phyloP scores from a whole-genome alignment of 2,113 vertebrate species.

The Ciconia stormi region DNA sequence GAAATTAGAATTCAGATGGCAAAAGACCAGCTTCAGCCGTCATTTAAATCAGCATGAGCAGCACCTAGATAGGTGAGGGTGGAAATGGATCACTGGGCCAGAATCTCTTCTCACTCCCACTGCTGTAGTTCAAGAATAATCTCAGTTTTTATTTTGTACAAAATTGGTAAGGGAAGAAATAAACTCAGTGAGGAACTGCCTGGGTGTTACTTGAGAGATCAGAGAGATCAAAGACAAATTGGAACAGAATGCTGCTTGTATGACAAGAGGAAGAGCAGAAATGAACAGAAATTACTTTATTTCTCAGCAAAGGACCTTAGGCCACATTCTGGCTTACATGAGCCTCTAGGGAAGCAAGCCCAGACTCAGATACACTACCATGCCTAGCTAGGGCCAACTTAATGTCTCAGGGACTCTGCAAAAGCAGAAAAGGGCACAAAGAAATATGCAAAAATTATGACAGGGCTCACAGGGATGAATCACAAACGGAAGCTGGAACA shows the following conservation, averaged over 20 bases:
- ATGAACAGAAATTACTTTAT: neutral
- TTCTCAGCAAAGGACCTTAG: neutral
- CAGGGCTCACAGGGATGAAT: slow-evolving; percentile 15
- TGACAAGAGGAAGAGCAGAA: neutral
- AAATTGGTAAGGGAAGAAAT: neutral
- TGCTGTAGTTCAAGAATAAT: neutral
- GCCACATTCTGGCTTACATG: neutral
- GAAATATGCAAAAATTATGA: neutral
- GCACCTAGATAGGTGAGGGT: neutral
- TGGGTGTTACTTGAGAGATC: neutral
- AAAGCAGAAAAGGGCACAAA: neutral
- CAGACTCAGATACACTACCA: neutral
- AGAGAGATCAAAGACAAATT: slow-evolving; percentile 8
- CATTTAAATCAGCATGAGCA: neutral
- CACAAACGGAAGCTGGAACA: neutral
- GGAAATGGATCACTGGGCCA: neutral
- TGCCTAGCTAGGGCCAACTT: neutral
- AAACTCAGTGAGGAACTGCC: neutral
- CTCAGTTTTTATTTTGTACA: neutral
- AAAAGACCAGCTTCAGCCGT: neutral
- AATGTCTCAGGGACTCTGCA: neutral
- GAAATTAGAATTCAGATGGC: neutral
- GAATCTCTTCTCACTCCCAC: neutral
- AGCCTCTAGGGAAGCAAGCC: neutral
- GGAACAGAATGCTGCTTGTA: neutral